A percentile compares a stretch with the other conserved stretches of the same genome.
Evolutionary conservation across 2,113 vertebrate genomes (phyloP).

Genomic region (Neolamprologus caudopunctatus): DNA sequence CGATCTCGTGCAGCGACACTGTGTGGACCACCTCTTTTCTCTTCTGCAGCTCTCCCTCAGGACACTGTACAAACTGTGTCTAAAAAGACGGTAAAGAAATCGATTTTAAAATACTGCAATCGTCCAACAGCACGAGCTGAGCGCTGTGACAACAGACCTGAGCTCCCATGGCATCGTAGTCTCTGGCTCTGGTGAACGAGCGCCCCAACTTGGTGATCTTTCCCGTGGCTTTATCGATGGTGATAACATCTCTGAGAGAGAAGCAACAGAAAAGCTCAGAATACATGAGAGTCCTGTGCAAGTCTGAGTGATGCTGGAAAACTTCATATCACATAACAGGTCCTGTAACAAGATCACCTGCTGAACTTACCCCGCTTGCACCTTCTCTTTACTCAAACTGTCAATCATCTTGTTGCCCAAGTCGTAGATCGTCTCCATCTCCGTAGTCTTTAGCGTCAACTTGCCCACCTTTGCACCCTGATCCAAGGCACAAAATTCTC

Average conservation of each 20-base stretch:
- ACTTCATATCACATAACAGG: background rate
- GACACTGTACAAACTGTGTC: constrained; percentile 95
- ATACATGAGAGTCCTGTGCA: background rate
- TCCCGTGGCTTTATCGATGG: constrained; percentile 91
- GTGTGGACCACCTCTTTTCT: constrained; percentile 92
- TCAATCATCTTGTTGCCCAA: constrained; percentile 96
- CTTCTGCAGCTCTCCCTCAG: constrained; percentile 91
- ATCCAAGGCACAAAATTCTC: background rate
- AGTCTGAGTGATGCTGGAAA: background rate
- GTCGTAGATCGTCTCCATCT: constrained; percentile 96
- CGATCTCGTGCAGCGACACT: constrained; percentile 89
- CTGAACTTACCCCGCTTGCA: constrained; percentile 84
- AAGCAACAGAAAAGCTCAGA: background rate
- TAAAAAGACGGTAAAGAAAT: background rate
- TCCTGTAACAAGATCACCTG: background rate
- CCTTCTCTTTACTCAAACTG: constrained; percentile 88
- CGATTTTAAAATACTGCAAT: background rate
- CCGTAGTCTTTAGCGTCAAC: constrained; percentile 88
- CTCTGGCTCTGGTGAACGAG: constrained; percentile 86
- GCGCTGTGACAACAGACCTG: constrained; percentile 68
- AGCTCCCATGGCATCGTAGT: constrained; percentile 91
- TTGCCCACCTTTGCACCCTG: constrained; percentile 93
- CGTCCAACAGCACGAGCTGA: background rate
- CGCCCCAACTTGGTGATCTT: constrained; percentile 90
- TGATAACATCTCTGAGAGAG: constrained; percentile 82